Evolutionary conservation across 2,888 invertebrate genomes (phyloP).

Genomic region (Lymantria dispar): DNA sequence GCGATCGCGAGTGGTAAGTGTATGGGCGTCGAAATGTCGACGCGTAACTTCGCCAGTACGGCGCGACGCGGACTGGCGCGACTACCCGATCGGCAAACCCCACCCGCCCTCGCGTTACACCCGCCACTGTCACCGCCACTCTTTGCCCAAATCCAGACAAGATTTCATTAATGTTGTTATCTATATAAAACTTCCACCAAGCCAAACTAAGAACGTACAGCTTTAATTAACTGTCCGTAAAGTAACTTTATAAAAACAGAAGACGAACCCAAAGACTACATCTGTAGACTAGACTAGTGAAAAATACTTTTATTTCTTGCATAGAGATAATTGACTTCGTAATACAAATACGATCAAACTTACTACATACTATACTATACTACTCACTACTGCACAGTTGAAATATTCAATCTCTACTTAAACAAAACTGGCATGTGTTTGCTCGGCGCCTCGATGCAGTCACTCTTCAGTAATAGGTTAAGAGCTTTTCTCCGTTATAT

Average conservation of each 20-base stretch:
- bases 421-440: constrained; percentile 11
- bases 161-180: constrained; percentile 81
- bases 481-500: neutral
- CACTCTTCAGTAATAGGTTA: neutral
- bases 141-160: constrained; percentile 72
- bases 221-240: constrained; percentile 78
- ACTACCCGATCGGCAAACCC: constrained; percentile 49
- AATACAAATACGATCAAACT: constrained; percentile 22
- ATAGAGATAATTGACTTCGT: constrained; percentile 44
- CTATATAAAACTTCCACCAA: constrained; percentile 73
- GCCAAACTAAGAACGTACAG: constrained; percentile 66
- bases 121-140: constrained; percentile 67
- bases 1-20: constrained; percentile 46
- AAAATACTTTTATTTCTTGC: constrained; percentile 13
- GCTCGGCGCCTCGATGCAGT: neutral
- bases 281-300: constrained; percentile 37
- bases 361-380: constrained; percentile 12
- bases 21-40: constrained; percentile 34
- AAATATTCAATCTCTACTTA: constrained; percentile 5
- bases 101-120: constrained; percentile 54
- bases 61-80: constrained; percentile 64
- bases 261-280: constrained; percentile 46
- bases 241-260: constrained; percentile 61
- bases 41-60: constrained; percentile 56
- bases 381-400: neutral